Evolutionary conservation across 2,797 vertebrate species (phyloP).

Genomic region (Sebastes flavidus): DNA sequence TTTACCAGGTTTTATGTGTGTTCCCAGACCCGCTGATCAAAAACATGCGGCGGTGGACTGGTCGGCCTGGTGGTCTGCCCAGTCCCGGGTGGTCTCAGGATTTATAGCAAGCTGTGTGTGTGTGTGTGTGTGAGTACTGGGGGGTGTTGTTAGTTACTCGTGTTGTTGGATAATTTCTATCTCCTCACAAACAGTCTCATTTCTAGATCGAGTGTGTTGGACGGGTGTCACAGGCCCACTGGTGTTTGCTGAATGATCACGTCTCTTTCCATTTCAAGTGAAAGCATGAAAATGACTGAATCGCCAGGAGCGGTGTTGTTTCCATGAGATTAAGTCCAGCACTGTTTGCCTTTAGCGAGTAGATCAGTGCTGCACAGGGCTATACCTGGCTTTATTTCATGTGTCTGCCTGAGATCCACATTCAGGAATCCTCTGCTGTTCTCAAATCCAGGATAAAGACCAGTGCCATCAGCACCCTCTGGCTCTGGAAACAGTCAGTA

Average conservation of each 20-base stretch:
- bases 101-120: slow-evolving; percentile 35
- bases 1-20: slow-evolving; percentile 61
- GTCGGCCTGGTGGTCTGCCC: slow-evolving; percentile 50
- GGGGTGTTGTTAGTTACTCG: not conserved
- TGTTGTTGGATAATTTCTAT: slow-evolving; percentile 29
- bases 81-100: slow-evolving; percentile 63
- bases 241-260: not conserved
- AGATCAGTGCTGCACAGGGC: not conserved
- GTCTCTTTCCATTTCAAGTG: not conserved
- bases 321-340: not conserved
- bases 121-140: not conserved
- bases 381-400: slow-evolving; percentile 12
- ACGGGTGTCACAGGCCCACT: not conserved
- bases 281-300: not conserved
- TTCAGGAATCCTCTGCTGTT: not conserved
- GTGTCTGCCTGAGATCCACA: not conserved
- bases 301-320: not conserved
- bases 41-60: slow-evolving; percentile 56
- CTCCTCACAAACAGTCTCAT: slow-evolving; percentile 5
- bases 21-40: slow-evolving; percentile 70
- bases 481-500: not conserved
- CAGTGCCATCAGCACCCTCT: not conserved
- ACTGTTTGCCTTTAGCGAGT: not conserved
- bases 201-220: slow-evolving; percentile 1
- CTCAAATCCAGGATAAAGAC: not conserved